Percentiles rank a stretch among this genome's conserved stretches.
phyloP scores from a whole-genome alignment of 2,797 vertebrate genomes.

The Falco rusticolus region DNA sequence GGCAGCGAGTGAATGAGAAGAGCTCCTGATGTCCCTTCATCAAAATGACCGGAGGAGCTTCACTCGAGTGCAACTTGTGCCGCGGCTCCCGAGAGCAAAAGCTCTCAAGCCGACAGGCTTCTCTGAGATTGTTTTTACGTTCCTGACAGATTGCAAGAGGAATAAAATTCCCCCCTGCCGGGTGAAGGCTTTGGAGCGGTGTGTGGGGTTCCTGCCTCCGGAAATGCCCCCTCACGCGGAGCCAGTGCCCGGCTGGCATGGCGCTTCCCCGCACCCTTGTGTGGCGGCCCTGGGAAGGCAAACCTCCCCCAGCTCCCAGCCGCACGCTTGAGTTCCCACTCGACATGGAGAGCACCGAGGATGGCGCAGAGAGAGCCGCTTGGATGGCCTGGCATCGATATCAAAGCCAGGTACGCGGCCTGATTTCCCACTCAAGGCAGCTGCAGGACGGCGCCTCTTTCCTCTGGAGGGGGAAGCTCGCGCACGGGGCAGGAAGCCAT shows the following conservation, averaged over 20 bases:
- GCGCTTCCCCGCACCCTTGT: rapidly evolving
- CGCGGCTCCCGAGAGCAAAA: rapidly evolving
- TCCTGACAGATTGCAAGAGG: not conserved
- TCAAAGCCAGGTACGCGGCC: not conserved
- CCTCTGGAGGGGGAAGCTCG: not conserved
- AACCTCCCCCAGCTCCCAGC: not conserved
- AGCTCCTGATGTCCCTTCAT: not conserved
- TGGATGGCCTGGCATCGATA: not conserved
- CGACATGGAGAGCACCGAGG: rapidly evolving
- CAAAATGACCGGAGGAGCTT: not conserved
- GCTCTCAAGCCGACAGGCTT: rapidly evolving
- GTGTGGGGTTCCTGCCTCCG: rapidly evolving
- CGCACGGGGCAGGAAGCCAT: not conserved
- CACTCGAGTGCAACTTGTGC: rapidly evolving
- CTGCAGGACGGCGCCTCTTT: not conserved
- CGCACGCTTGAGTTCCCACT: rapidly evolving
- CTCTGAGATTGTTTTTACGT: not conserved
- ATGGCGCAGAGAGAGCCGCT: not conserved
- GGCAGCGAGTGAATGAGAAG: not conserved
- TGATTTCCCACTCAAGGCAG: not conserved
- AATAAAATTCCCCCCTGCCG: rapidly evolving
- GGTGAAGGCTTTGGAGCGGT: not conserved
- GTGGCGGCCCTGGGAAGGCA: not conserved
- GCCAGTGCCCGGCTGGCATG: not conserved
- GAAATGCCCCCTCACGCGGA: rapidly evolving